Conservation (phyloP, 2,113 vertebrate genomes). For the Lanius collurio region DNA sequence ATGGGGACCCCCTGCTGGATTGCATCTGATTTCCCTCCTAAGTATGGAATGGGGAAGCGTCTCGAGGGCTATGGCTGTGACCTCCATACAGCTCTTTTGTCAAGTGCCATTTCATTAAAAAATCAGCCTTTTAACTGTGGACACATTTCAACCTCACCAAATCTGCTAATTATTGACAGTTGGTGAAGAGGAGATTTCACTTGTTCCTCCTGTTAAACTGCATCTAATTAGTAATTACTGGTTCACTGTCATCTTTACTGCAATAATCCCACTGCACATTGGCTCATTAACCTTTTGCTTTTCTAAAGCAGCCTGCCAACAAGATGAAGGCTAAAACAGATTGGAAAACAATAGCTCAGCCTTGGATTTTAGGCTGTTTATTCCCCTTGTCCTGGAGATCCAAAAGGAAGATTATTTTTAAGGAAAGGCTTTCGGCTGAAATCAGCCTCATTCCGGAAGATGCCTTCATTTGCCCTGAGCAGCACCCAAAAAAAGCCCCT, state of each 20-base stretch:
- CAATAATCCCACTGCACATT: constrained; percentile 76
- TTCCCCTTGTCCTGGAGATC: constrained; percentile 70
- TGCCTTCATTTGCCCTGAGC: not conserved
- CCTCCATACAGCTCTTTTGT: constrained; percentile 52
- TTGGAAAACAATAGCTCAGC: constrained; percentile 77
- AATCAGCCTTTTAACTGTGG: constrained; percentile 81
- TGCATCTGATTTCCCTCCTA: constrained; percentile 56
- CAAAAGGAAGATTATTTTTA: constrained; percentile 35
- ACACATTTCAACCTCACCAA: constrained; percentile 83
- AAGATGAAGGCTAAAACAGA: constrained; percentile 81
- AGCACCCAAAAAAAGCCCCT: not conserved
- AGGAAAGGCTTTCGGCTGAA: not conserved
- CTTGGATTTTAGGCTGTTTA: constrained; percentile 69
- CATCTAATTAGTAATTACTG: constrained; percentile 84
- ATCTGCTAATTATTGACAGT: constrained; percentile 89
- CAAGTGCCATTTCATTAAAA: constrained; percentile 64
- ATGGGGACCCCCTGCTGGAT: constrained; percentile 61
- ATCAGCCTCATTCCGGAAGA: not conserved
- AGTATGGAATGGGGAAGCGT: constrained; percentile 44
- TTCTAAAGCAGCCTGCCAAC: constrained; percentile 81
- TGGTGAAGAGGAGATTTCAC: constrained; percentile 88
- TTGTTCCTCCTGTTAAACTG: constrained; percentile 88
- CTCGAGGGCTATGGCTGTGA: constrained; percentile 10
- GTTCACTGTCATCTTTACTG: constrained; percentile 80
- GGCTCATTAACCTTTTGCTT: constrained; percentile 87